phyloP scores from a whole-genome alignment of 2,797 vertebrate species.

The Heterohyrax brucei region DNA sequence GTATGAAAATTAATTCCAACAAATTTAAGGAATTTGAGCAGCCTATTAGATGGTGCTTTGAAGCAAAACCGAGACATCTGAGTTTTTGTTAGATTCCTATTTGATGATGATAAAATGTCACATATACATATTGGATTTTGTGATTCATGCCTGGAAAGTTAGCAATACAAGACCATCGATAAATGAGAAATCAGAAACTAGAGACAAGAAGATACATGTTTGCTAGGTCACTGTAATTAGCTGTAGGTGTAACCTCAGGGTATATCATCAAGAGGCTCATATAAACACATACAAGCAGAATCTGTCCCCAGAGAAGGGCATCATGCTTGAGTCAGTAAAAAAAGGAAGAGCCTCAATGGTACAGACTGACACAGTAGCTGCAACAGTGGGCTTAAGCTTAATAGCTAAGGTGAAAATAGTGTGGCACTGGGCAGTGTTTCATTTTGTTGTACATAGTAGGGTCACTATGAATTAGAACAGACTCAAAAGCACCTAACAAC shows the following conservation, averaged over 20 bases:
- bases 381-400: no score
- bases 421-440: background rate
- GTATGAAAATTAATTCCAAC: background rate
- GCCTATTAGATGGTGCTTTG: background rate
- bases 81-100: background rate
- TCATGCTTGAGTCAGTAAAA: no score
- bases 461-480: background rate
- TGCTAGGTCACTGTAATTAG: background rate
- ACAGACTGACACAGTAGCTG: no score
- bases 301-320: no score
- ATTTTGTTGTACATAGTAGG: background rate
- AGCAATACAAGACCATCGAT: background rate
- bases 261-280: background rate
- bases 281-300: no score
- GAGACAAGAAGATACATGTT: background rate
- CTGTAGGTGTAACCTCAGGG: background rate
- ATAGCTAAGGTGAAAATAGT: no score
- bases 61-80: constrained; percentile 20
- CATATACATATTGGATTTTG: background rate
- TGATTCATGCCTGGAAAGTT: background rate
- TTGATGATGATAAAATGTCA: background rate
- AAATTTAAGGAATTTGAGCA: background rate
- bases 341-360: no score
- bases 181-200: background rate
- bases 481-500: background rate